Percentiles rank a stretch among this genome's conserved stretches.
phyloP scores from a whole-genome alignment of 2,888 invertebrate species.

The Blomia tropicalis region DNA sequence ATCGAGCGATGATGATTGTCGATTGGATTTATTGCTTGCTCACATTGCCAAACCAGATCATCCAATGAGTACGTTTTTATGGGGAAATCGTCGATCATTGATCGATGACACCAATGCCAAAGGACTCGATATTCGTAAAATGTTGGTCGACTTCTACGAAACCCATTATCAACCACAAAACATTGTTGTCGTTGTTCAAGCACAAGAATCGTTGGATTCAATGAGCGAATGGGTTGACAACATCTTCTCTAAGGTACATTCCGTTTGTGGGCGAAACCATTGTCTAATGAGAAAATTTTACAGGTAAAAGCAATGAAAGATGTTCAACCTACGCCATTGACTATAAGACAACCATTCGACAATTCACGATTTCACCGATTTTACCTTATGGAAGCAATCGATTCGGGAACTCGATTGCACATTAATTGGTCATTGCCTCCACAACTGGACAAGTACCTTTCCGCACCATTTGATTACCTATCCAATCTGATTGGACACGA shows the following conservation, averaged over 20 bases:
- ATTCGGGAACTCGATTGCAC: slow-evolving; percentile 39
- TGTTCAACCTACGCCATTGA: not conserved
- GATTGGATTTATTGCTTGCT: slow-evolving; percentile 16
- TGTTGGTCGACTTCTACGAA: slow-evolving; percentile 18
- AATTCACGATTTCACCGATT: slow-evolving; percentile 33
- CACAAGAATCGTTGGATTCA: slow-evolving; percentile 23
- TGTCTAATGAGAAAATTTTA: too few species aligned
- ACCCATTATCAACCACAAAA: slow-evolving; percentile 24
- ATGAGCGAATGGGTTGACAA: slow-evolving; percentile 22
- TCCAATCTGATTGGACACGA: slow-evolving; percentile 25
- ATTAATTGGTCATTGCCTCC: slow-evolving; percentile 51
- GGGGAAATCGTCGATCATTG: slow-evolving; percentile 24
- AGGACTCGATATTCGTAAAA: slow-evolving; percentile 19
- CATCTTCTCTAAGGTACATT: slow-evolving; percentile 17
- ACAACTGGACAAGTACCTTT: slow-evolving; percentile 40
- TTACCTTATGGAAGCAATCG: slow-evolving; percentile 35
- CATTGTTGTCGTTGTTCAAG: slow-evolving; percentile 26
- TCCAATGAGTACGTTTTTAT: slow-evolving; percentile 18
- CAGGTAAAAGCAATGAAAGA: too few species aligned
- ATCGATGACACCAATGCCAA: slow-evolving; percentile 16
- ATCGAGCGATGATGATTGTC: slow-evolving; percentile 17
- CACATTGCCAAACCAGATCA: slow-evolving; percentile 17
- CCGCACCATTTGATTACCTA: slow-evolving; percentile 21
- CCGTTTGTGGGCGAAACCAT: not conserved
- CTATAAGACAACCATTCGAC: slow-evolving; percentile 31